Evolutionary conservation across 2,113 vertebrate genomes (phyloP), one percentile per base, ranked within the genome.

Genomic region (Tachycineta bicolor): DNA sequence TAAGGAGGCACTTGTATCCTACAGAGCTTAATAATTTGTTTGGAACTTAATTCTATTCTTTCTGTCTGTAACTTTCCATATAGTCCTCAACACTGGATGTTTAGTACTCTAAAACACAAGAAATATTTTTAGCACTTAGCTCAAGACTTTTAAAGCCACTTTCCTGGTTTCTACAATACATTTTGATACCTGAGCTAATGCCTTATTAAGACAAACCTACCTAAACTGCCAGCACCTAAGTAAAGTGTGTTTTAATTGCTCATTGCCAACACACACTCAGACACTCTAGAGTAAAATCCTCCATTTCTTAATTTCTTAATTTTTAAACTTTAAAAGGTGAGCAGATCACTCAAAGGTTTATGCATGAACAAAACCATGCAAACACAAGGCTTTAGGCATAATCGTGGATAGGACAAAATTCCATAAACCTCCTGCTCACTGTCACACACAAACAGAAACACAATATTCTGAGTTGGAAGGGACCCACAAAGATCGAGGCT

Each of bases 251-350:
- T 90, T 53, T 37, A 58, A n/a, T n/a, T 71, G n/a, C 17, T 85
- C 31, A 14, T 17, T 63, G 34, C 17, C 31, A 75, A 9, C 14
- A 26, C 0, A 4, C 1, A 1, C 4, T 10, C 39, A 67, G 39
- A 33, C 31, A 63, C 31, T 41, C 37, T 10, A 24, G 24, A 53
- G 17, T 34, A 47, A 92, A 74, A 90, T 16, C 3, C 16, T 78
- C 13, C 4, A n/a, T 28, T 41, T 65, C n/a, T 67, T 55, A 12
- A 29, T 37, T 58, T 55, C 25, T 53, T 52, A 9, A 20, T 64
- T 89, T 69, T 74, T 26, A 21, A 92, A 29, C 64, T 53, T 41
- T 41, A 31, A 58, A 44, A 87, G 22, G 9, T 9, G 7, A 83
- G 43, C 31, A 82, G 55, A 21, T 41, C 37, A 52, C 31, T 65